phyloP scores from a whole-genome alignment of 2,113 vertebrate genomes.

The Pedionomus torquatus region DNA sequence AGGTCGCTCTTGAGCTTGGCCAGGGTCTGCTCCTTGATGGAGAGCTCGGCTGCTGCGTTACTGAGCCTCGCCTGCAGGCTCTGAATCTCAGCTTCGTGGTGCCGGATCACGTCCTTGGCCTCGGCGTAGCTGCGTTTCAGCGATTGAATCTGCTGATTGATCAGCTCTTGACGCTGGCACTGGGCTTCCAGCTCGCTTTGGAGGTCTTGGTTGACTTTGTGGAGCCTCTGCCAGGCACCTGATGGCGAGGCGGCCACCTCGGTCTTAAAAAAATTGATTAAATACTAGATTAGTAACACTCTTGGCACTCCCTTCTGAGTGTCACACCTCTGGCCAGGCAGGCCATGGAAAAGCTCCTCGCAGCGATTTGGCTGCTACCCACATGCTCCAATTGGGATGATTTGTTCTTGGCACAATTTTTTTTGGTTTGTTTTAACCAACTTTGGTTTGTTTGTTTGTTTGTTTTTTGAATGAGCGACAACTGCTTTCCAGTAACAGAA shows the following conservation, averaged over 20 bases:
- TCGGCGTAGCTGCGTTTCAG: slow-evolving; percentile 91
- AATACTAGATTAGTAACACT: slow-evolving; percentile 91
- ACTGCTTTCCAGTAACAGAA: slow-evolving; percentile 73
- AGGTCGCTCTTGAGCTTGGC: slow-evolving; percentile 88
- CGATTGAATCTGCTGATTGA: slow-evolving; percentile 87
- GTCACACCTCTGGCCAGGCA: slow-evolving; percentile 90
- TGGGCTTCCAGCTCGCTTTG: slow-evolving; percentile 90
- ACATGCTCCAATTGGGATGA: slow-evolving; percentile 66
- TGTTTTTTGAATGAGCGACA: neutral
- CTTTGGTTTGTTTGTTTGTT: neutral
- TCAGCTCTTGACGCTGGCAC: slow-evolving; percentile 87
- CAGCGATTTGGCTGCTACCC: slow-evolving; percentile 59
- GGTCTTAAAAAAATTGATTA: slow-evolving; percentile 97
- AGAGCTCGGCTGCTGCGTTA: slow-evolving; percentile 86
- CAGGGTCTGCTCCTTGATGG: slow-evolving; percentile 88
- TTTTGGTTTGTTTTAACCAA: slow-evolving; percentile 31
- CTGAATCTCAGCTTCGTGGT: slow-evolving; percentile 89
- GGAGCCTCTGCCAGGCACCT: slow-evolving; percentile 90
- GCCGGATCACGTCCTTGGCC: slow-evolving; percentile 88
- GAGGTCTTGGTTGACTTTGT: slow-evolving; percentile 91
- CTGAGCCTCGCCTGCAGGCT: slow-evolving; percentile 87
- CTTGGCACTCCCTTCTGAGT: slow-evolving; percentile 82
- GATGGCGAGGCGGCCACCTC: slow-evolving; percentile 84
- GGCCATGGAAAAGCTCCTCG: slow-evolving; percentile 73
- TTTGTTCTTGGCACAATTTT: slow-evolving; percentile 67